phyloP scores from a whole-genome alignment of 2,888 invertebrate species.

The Hyppa rectilinea region DNA sequence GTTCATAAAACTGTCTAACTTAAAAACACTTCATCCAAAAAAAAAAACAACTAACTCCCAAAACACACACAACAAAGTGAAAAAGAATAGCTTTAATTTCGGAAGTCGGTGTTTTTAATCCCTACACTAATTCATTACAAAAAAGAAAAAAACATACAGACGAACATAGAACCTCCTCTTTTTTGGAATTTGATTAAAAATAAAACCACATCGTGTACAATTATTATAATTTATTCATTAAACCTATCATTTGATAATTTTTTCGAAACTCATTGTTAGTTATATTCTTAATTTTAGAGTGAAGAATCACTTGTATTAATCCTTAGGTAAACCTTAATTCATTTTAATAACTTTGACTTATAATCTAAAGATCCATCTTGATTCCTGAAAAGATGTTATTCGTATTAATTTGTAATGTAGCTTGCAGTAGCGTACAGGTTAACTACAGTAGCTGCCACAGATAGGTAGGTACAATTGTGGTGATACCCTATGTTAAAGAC shows the following conservation, averaged over 20 bases:
- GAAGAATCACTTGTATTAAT: conserved; percentile 1
- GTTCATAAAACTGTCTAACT: background rate
- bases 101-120: too few relatives aligned
- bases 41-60: too few relatives aligned
- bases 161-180: too few relatives aligned
- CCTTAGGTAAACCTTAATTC: conserved; percentile 11
- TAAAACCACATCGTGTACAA: conserved; percentile 5
- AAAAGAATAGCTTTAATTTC: too few relatives aligned
- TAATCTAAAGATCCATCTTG: conserved; percentile 18
- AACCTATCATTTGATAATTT: conserved; percentile 7
- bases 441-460: background rate
- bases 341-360: conserved; percentile 28
- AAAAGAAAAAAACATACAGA: too few relatives aligned
- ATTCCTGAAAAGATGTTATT: conserved; percentile 29
- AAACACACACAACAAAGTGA: too few relatives aligned
- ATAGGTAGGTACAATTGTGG: background rate
- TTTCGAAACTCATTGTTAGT: conserved; percentile 4
- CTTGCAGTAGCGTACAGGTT: background rate
- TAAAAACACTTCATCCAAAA: too few relatives aligned
- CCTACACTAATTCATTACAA: too few relatives aligned
- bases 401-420: too few relatives aligned
- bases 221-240: conserved; percentile 25
- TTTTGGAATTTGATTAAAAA: too few relatives aligned
- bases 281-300: conserved; percentile 13
- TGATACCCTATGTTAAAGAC: background rate